These are phyloP conservation scores for Canis aureus DNA, from an alignment of 2,113 vertebrate genomes.

Conservation along the genomic window DNA sequence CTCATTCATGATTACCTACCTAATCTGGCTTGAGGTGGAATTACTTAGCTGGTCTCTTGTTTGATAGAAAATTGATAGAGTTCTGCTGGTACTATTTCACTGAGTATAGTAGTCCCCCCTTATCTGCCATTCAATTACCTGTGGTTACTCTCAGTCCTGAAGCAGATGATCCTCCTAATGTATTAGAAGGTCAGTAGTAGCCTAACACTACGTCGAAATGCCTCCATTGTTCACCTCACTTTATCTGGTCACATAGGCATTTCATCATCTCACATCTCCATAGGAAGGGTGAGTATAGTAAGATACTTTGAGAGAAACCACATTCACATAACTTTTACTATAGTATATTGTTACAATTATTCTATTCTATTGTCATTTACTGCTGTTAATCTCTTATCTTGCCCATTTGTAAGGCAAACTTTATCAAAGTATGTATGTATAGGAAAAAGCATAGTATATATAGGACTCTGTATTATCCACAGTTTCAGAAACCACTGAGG, in stretches of 20 bases:
- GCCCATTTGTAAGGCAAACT: not conserved
- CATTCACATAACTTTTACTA: not conserved
- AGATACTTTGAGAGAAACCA: not conserved
- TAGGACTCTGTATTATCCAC: not conserved
- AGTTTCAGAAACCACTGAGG: not conserved
- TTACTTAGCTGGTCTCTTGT: not conserved
- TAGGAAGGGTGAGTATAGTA: not conserved
- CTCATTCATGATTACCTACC: not conserved
- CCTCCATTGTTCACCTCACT: not conserved
- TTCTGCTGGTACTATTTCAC: not conserved
- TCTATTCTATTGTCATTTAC: not conserved
- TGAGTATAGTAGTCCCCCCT: not conserved
- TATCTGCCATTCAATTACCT: not conserved
- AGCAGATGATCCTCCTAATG: not conserved
- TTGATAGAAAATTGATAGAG: conserved; percentile 15
- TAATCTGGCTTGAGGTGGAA: not conserved
- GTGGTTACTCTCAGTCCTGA: not conserved
- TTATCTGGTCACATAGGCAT: not conserved
- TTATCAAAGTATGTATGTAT: not conserved
- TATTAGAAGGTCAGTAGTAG: not conserved
- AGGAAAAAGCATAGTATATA: not conserved
- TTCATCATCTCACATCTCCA: not conserved
- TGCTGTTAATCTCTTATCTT: not conserved
- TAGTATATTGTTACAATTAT: not conserved
- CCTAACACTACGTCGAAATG: not conserved